Evolutionary conservation across 2,113 vertebrate genomes (phyloP).

Genomic region (Erythrolamprus reginae): DNA sequence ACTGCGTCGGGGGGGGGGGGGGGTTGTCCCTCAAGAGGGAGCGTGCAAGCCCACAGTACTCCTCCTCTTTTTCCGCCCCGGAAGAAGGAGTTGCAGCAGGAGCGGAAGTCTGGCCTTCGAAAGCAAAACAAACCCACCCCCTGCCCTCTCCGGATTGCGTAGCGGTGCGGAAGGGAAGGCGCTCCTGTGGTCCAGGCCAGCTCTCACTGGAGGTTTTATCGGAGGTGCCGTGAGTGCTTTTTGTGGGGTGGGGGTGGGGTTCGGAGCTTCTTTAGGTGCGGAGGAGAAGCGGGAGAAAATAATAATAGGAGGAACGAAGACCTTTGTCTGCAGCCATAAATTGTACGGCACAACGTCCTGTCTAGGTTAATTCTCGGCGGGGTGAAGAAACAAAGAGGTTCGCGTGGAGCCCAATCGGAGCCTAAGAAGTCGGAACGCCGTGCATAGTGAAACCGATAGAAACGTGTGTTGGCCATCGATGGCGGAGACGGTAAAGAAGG

Average conservation of each 20-base stretch:
- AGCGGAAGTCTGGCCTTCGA: neutral
- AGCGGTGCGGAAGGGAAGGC: neutral
- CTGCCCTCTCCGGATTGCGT: neutral
- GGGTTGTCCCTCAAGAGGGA: neutral
- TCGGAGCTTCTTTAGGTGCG: too few species aligned
- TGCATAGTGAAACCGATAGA: neutral
- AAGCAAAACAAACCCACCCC: neutral
- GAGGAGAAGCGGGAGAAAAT: too few species aligned
- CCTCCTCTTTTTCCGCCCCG: neutral
- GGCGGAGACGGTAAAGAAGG: neutral
- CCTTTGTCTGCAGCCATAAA: too few species aligned
- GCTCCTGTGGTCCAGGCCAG: rapidly evolving
- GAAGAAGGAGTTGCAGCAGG: neutral
- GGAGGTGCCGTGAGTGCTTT: neutral
- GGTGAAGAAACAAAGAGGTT: neutral
- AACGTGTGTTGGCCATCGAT: neutral
- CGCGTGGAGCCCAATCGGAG: neutral
- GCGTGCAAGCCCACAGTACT: neutral
- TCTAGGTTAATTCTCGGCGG: neutral
- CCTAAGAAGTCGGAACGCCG: too few species aligned
- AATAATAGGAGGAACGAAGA: too few species aligned
- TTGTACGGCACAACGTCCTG: too few species aligned
- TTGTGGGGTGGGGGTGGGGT: too few species aligned
- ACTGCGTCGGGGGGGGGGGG: too few species aligned
- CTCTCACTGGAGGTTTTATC: neutral